These are phyloP conservation scores for Eleginops maclovinus DNA, from an alignment of 2,113 vertebrate species.

Conservation along the genomic window DNA sequence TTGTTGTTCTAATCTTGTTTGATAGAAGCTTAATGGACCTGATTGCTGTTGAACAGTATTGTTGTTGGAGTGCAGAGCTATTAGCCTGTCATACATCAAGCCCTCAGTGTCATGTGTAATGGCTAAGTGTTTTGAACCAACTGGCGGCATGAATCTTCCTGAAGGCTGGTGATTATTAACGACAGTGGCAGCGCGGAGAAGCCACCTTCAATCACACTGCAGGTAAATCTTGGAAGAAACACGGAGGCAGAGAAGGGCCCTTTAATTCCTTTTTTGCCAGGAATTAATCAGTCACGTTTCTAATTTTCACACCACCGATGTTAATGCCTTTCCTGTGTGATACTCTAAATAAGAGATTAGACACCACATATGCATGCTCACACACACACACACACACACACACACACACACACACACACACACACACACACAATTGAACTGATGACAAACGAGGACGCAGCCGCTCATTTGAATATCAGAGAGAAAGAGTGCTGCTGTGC, in stretches of 20 bases:
- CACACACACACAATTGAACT: slow-evolving; percentile 16
- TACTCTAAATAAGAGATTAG: slow-evolving; percentile 59
- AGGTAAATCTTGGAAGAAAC: slow-evolving; percentile 57
- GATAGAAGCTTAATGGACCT: slow-evolving; percentile 54
- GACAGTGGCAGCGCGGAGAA: slow-evolving; percentile 51
- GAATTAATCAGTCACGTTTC: slow-evolving; percentile 59
- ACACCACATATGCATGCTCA: background rate
- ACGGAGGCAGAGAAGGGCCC: slow-evolving; percentile 9
- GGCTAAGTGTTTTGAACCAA: slow-evolving; percentile 70
- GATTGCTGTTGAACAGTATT: slow-evolving; percentile 48
- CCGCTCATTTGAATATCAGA: slow-evolving; percentile 67
- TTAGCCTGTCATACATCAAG: slow-evolving; percentile 65
- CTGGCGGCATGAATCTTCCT: slow-evolving; percentile 69
- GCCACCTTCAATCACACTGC: slow-evolving; percentile 60
- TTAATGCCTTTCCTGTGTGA: slow-evolving; percentile 50
- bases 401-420: background rate
- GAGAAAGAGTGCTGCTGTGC: slow-evolving; percentile 30
- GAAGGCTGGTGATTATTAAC: slow-evolving; percentile 70
- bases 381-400: background rate
- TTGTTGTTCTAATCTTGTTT: slow-evolving; percentile 41
- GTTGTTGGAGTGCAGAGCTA: slow-evolving; percentile 37
- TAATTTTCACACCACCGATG: slow-evolving; percentile 57
- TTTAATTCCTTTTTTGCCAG: slow-evolving; percentile 44
- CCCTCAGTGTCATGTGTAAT: slow-evolving; percentile 63
- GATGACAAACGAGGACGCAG: slow-evolving; percentile 54